A percentile compares a stretch with the other conserved stretches of the same genome.
Evolutionary conservation across 2,113 vertebrate genomes (phyloP).

Genomic region (Opisthocomus hoazin): DNA sequence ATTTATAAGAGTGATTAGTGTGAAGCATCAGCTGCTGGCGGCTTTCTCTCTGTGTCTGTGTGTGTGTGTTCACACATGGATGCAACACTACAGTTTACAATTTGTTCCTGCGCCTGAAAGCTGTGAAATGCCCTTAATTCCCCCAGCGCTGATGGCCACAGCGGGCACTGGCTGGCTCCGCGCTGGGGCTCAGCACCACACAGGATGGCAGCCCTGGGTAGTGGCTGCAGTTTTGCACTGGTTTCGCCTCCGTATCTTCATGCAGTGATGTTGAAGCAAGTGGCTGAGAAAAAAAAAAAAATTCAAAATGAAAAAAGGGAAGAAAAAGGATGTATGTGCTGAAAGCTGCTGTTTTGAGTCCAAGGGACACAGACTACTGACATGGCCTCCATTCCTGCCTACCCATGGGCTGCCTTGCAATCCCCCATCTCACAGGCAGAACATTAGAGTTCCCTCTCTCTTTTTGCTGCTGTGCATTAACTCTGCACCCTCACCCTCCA

Average conservation of each 20-base stretch:
- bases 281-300: background rate
- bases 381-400: background rate
- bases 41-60: background rate
- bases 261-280: background rate
- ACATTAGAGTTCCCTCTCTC: accelerated
- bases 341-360: background rate
- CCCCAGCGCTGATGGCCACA: background rate
- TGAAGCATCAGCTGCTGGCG: constrained; percentile 33
- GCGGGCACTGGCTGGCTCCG: background rate
- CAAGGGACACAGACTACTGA: background rate
- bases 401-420: background rate
- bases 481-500: background rate
- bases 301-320: accelerated
- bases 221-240: background rate
- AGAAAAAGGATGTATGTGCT: background rate
- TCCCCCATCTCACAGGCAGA: background rate
- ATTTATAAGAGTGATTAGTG: constrained; percentile 48
- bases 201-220: background rate
- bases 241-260: accelerated
- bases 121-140: constrained; percentile 20
- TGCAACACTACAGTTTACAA: background rate
- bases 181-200: background rate
- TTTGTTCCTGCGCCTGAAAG: constrained; percentile 24
- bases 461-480: background rate
- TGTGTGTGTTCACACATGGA: constrained; percentile 18